Evolutionary conservation across 2,888 invertebrate genomes (phyloP).

Genomic region (Julus scandinavius): DNA sequence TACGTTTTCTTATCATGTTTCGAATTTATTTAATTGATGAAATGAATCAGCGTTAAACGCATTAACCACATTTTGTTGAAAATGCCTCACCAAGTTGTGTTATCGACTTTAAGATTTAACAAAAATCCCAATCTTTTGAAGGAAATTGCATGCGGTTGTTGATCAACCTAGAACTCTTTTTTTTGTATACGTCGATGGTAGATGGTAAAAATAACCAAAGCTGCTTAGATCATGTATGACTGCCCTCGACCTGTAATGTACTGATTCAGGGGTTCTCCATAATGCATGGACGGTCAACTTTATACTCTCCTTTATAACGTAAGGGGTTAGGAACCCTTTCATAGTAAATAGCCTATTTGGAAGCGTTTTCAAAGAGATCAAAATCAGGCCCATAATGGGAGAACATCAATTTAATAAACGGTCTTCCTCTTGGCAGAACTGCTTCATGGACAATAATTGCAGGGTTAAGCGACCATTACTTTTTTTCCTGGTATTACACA

Average conservation of each 20-base stretch:
- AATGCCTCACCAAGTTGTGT: no score
- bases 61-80: no score
- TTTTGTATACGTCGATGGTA: no score
- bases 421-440: slow-evolving; percentile 39
- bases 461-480: slow-evolving; percentile 42
- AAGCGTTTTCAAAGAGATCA: slow-evolving; percentile 43
- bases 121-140: no score
- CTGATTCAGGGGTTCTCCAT: not conserved
- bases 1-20: no score
- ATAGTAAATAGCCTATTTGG: slow-evolving; percentile 39
- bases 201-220: not conserved
- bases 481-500: slow-evolving; percentile 45
- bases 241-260: slow-evolving; percentile 10
- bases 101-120: no score
- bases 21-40: no score
- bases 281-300: slow-evolving; percentile 2
- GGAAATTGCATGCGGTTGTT: not conserved
- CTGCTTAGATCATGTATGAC: not conserved
- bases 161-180: not conserved
- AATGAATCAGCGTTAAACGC: no score
- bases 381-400: slow-evolving; percentile 40
- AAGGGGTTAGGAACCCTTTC: slow-evolving; percentile 43
- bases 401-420: slow-evolving; percentile 46
- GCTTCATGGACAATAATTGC: slow-evolving; percentile 46
- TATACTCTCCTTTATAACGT: slow-evolving; percentile 18